Base-by-base conservation (phyloP, 2,113 vertebrate species). In the Hippocampus abdominalis region DNA sequence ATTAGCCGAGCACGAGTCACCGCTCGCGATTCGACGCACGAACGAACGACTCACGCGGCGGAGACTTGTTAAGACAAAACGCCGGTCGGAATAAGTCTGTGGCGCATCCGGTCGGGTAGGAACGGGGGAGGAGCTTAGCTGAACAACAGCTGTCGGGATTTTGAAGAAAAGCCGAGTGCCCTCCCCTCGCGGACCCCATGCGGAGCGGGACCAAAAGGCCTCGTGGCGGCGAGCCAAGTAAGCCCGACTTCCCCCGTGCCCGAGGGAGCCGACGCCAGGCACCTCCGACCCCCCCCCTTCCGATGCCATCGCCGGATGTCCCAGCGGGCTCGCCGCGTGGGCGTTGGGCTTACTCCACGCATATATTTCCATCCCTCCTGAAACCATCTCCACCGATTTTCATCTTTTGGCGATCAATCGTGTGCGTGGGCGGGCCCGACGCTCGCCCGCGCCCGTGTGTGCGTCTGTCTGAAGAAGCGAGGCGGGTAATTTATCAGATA, bases 71-170 rank as follows among this genome's bases (percentile, higher is more conserved):
- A 60, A 73, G 73, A 66, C 27, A 61, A 60, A 36, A 36, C 5
- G 48, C 29, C 4, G 4, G 64, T 12, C 44, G 76, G 68, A 83
- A 84, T 53, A 56, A 75, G 80, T 77, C 84, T 88, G 77, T 48
- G 15, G 79, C 69, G 74, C 59, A 74, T 80, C 70, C 57, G 32
- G 80, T 74, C 49, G 39, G 40, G 57, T 44, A 27, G 16, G 68
- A 74, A 32, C 16, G 67, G 75, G 75, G 80, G 3, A 56, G 73
- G 63, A 49, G 39, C 56, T 70, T 21, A 54, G 67, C 66, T 68
- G 69, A 82, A 87, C 86, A 90, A 88, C 91, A 92, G 92, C 91
- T 92, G 92, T 86, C 85, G 77, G 81, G 86, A 92, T 90, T 88
- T 42, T 89, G 87, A 89, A 91, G 90, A 88, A 85, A 83, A 90